Evolutionary conservation across 2,797 vertebrate species (phyloP), one percentile per base, ranked within the genome.

Genomic region (Myotis myotis): DNA sequence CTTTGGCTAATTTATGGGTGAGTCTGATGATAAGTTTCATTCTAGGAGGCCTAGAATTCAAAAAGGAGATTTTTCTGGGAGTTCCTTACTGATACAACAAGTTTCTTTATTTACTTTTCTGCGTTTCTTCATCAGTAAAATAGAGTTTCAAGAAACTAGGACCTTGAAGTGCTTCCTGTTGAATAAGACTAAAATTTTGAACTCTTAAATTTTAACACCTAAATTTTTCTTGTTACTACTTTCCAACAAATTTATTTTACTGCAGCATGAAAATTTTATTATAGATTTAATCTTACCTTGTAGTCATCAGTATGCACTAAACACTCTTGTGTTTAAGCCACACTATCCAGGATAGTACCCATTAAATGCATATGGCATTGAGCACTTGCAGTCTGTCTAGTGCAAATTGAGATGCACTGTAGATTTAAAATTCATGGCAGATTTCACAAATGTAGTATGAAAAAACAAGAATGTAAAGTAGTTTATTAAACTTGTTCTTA

Each of bases 151-250:
- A 89, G 94, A 89, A 89, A 82, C 38, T 76, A 83, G 83, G 11
- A 22, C 12, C 33, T 88, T 41, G 33, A 91, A 79, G 44, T 55
- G 36, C 79, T 88, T 62, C 41, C 47, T 91, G 1, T 74, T 93
- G n/a, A 60, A 88, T 17, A 85, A 81, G 47, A 66, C 64, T 82
- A 44, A 79, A n/a, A 75, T 75, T 85, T 85, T 80, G 5, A 80
- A 83, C 49, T 44, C 17, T 49, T 4, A 72, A 49, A 60, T 74
- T 70, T 51, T 23, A 70, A 80, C 86, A 36, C n/a, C 38, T 55
- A 71, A 80, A 53, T 62, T 81, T 38, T 79, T 36, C 36, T 81
- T 62, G 44, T 49, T 76, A 74, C 22, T 60, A 62, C 11, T 79
- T 90, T 84, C 76, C 33, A 91, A 55, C 41, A 74, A 23, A 62